phyloP scores from a whole-genome alignment of 2,888 invertebrate species.

The Diaprepes abbreviatus region DNA sequence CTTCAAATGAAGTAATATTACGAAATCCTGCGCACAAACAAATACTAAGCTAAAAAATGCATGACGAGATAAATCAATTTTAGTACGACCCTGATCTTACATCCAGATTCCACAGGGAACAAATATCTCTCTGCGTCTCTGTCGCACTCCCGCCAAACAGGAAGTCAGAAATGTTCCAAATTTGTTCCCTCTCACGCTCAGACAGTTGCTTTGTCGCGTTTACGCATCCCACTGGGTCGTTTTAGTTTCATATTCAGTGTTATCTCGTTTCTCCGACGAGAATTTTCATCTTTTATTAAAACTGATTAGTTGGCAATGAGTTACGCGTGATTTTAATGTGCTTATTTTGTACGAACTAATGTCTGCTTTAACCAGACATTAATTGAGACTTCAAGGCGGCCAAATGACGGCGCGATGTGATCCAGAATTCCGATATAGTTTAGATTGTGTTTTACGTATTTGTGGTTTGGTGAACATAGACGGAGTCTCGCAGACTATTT shows the following conservation, averaged over 20 bases:
- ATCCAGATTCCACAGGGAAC: slow-evolving; percentile 34
- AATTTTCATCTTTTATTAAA: slow-evolving; percentile 26
- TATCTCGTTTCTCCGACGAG: slow-evolving; percentile 23
- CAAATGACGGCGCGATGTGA: not conserved
- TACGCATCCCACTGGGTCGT: slow-evolving; percentile 32
- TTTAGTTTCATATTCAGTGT: slow-evolving; percentile 19
- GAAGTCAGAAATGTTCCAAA: slow-evolving; percentile 31
- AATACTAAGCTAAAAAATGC: no score
- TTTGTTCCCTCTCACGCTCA: slow-evolving; percentile 29
- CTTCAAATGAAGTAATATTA: no score
- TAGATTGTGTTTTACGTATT: slow-evolving; percentile 22
- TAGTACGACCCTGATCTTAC: slow-evolving; percentile 22
- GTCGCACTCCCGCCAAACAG: slow-evolving; percentile 18
- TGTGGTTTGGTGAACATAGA: not conserved
- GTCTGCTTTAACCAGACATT: slow-evolving; percentile 5
- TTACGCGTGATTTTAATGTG: slow-evolving; percentile 26
- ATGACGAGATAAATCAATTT: no score
- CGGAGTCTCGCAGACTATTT: not conserved
- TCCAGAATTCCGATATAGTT: slow-evolving; percentile 9
- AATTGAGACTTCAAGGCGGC: not conserved
- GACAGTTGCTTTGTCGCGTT: slow-evolving; percentile 31
- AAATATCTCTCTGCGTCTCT: slow-evolving; percentile 18
- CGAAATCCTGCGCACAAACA: no score
- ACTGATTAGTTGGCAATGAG: slow-evolving; percentile 26
- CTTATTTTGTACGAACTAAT: not conserved